Percentiles rank a stretch among this genome's conserved stretches.
phyloP scores from a whole-genome alignment of 2,888 invertebrate genomes.

The Lamellibrachia columna region DNA sequence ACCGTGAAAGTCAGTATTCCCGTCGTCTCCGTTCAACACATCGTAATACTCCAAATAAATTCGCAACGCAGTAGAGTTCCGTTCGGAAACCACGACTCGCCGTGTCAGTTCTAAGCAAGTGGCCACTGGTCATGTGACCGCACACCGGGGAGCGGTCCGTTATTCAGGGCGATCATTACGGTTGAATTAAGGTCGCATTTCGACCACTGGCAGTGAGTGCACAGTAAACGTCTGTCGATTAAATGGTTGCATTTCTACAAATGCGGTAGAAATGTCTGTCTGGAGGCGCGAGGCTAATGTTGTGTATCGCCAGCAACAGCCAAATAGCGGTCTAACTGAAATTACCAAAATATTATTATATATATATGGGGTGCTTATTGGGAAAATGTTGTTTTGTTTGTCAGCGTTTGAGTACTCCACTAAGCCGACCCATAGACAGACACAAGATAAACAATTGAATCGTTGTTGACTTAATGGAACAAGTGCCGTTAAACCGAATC shows the following conservation, averaged over 20 bases:
- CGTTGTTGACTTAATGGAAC: too few species aligned
- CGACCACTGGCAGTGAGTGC: not conserved
- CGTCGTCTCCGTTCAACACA: not conserved
- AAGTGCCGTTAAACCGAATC: too few species aligned
- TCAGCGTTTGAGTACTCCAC: too few species aligned
- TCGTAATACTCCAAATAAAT: not conserved
- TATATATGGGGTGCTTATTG: not conserved
- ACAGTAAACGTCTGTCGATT: not conserved
- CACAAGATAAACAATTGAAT: too few species aligned
- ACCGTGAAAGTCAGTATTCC: not conserved
- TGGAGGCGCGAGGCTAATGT: not conserved
- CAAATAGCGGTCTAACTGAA: not conserved
- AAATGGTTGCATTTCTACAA: not conserved
- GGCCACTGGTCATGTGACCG: constrained; percentile 3
- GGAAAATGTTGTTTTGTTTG: not conserved
- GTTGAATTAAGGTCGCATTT: not conserved
- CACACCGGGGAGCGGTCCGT: not conserved
- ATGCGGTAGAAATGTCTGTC: not conserved
- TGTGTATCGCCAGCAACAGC: not conserved
- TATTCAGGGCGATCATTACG: not conserved
- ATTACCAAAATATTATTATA: not conserved
- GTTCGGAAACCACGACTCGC: not conserved
- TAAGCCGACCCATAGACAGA: too few species aligned
- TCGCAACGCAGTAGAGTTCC: not conserved
- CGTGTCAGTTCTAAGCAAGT: not conserved